These are phyloP conservation scores for Leptinotarsa tumamoca DNA, from an alignment of 2,888 invertebrate genomes.

Conservation along the genomic window DNA sequence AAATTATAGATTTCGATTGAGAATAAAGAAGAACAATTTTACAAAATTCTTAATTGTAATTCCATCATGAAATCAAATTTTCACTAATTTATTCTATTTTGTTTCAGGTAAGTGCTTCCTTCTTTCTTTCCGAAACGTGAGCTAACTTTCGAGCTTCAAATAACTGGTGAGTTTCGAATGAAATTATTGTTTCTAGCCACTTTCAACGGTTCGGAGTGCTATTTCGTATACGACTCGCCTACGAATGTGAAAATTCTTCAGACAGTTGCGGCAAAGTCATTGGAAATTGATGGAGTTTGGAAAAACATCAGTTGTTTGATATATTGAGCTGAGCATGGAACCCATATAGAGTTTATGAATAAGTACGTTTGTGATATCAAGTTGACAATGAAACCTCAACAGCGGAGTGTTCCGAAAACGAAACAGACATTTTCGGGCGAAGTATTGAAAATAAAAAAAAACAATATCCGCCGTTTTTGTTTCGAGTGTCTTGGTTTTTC, in stretches of 20 bases:
- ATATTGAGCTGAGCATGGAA: not conserved
- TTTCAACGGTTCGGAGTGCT: not conserved
- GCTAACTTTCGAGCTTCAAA: constrained; percentile 11
- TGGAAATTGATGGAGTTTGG: not conserved
- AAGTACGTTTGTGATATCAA: not conserved
- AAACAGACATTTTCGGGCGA: too few relatives aligned
- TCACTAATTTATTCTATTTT: not conserved
- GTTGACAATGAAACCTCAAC: too few relatives aligned
- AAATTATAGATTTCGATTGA: too few relatives aligned
- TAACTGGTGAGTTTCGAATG: not conserved
- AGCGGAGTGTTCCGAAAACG: too few relatives aligned
- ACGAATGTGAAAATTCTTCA: not conserved
- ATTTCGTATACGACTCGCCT: not conserved
- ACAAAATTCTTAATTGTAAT: too few relatives aligned
- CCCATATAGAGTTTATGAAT: not conserved
- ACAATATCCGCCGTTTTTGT: too few relatives aligned
- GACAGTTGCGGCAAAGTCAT: not conserved
- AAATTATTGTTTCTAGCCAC: constrained; percentile 3
- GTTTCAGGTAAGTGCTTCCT: constrained; percentile 17
- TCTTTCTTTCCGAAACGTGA: constrained; percentile 23
- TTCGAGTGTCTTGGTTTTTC: too few relatives aligned
- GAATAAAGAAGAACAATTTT: too few relatives aligned
- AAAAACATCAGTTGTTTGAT: constrained; percentile 1
- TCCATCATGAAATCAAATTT: too few relatives aligned
- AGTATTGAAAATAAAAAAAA: too few relatives aligned